phyloP scores from a whole-genome alignment of 2,113 vertebrate genomes.

The Dipodomys spectabilis region DNA sequence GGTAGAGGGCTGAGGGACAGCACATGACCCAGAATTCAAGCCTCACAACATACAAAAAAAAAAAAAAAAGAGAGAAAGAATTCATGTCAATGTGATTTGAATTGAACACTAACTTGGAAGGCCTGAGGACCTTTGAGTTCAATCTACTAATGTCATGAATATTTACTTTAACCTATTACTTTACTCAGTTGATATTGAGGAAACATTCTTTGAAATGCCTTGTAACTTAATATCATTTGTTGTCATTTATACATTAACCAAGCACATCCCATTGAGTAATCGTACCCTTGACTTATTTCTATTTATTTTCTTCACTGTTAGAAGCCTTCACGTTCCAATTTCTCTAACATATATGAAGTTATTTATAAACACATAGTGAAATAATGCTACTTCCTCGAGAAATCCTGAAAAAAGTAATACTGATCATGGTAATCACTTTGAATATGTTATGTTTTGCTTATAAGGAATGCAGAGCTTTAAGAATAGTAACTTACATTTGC shows the following conservation, averaged over 20 bases:
- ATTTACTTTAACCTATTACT: constrained; percentile 32
- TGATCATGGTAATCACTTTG: neutral
- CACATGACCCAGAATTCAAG: too few relatives aligned
- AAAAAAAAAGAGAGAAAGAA: too few relatives aligned
- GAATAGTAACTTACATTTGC: neutral
- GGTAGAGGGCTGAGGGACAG: too few relatives aligned
- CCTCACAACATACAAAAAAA: too few relatives aligned
- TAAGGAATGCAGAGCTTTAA: neutral
- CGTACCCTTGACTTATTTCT: constrained; percentile 63
- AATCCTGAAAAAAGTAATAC: neutral
- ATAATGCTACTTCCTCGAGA: constrained; percentile 1
- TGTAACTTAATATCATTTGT: constrained; percentile 29
- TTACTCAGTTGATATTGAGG: constrained; percentile 23
- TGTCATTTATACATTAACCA: constrained; percentile 34
- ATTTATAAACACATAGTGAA: neutral
- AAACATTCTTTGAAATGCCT: neutral
- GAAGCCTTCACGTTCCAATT: constrained; percentile 29
- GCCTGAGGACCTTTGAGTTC: neutral
- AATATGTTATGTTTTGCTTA: neutral
- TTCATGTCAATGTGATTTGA: neutral
- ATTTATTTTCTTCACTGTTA: constrained; percentile 50
- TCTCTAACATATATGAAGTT: neutral
- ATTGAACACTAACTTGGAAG: neutral
- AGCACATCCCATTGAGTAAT: constrained; percentile 18
- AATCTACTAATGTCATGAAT: neutral